A percentile compares a stretch with the other conserved stretches of the same genome.
Conservation (phyloP, 2,797 vertebrate genomes). For the Rhynchonycteris naso region DNA sequence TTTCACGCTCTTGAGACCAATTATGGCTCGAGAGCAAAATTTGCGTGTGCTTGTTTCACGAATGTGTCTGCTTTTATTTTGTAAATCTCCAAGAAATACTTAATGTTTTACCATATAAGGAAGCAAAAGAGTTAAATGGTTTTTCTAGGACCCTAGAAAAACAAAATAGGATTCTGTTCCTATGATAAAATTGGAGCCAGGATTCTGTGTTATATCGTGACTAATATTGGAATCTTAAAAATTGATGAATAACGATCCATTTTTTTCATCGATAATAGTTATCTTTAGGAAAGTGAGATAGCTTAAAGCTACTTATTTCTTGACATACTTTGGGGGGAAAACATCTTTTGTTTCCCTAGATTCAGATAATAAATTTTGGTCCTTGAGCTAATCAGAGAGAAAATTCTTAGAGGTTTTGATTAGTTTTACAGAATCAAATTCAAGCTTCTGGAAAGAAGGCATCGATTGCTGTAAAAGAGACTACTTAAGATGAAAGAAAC, state of each 20-base stretch:
- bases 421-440: constrained; percentile 69
- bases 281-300: constrained; percentile 43
- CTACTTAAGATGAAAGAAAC: constrained; percentile 58
- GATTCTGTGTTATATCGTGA: background rate
- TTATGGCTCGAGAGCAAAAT: background rate
- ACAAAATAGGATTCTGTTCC: background rate
- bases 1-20: background rate
- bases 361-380: constrained; percentile 65
- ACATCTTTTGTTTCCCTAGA: constrained; percentile 49
- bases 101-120: background rate
- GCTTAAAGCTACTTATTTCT: constrained; percentile 57
- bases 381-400: constrained; percentile 57
- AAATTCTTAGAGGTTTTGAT: constrained; percentile 66
- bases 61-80: background rate
- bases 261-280: constrained; percentile 38
- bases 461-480: constrained; percentile 65
- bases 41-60: background rate
- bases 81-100: background rate
- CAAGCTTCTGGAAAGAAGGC: constrained; percentile 61
- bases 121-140: background rate
- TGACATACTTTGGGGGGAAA: background rate
- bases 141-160: background rate
- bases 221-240: constrained; percentile 39
- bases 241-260: constrained; percentile 4
- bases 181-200: background rate